A percentile compares a stretch with the other conserved stretches of the same genome.
Evolutionary conservation across 2,888 invertebrate genomes (phyloP).

Genomic region (Helicoverpa assulta): DNA sequence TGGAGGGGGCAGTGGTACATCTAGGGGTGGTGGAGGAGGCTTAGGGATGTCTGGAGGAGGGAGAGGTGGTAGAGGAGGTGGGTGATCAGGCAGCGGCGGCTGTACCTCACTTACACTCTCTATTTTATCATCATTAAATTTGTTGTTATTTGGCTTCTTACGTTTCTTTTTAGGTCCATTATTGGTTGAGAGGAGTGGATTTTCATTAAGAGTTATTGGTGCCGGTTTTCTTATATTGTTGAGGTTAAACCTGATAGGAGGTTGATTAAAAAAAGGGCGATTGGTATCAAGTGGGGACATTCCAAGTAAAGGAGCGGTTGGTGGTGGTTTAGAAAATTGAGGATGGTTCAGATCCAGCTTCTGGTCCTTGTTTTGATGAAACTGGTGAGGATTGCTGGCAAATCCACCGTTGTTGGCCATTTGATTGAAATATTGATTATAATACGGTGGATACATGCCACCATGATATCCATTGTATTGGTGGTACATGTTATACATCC

Average conservation of each 20-base stretch:
- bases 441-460: slow-evolving; percentile 86
- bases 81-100: slow-evolving; percentile 91
- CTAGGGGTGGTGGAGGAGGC: slow-evolving; percentile 76
- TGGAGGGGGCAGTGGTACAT: slow-evolving; percentile 85
- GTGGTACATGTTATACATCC: slow-evolving; percentile 85
- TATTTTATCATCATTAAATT: slow-evolving; percentile 78
- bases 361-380: slow-evolving; percentile 77
- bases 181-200: slow-evolving; percentile 81
- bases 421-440: slow-evolving; percentile 87
- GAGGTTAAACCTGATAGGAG: slow-evolving; percentile 87
- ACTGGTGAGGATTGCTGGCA: slow-evolving; percentile 76
- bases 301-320: slow-evolving; percentile 80
- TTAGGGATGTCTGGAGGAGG: slow-evolving; percentile 85
- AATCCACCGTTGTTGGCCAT: slow-evolving; percentile 78
- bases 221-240: slow-evolving; percentile 82
- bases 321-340: slow-evolving; percentile 81
- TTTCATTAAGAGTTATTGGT: slow-evolving; percentile 82
- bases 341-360: slow-evolving; percentile 74
- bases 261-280: slow-evolving; percentile 84
- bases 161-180: slow-evolving; percentile 93
- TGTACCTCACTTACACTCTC: slow-evolving; percentile 55
- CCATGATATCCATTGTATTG: slow-evolving; percentile 83
- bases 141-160: slow-evolving; percentile 92
- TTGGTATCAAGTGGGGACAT: slow-evolving; percentile 84
- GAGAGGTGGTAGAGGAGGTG: slow-evolving; percentile 88